These are phyloP conservation scores for Anorthoa munda DNA, from an alignment of 2,888 invertebrate species.

Conservation along the genomic window DNA sequence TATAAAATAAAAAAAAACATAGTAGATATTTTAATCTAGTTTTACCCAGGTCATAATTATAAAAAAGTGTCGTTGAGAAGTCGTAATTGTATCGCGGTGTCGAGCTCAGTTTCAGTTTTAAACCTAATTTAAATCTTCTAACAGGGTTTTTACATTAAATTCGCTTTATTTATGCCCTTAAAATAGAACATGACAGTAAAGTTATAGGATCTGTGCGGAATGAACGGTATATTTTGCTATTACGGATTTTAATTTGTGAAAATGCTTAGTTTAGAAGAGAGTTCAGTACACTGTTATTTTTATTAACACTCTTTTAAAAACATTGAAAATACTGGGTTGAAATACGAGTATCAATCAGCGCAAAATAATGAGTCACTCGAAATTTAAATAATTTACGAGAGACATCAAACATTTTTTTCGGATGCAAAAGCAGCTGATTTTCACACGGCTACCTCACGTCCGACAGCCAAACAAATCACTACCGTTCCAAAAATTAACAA, in stretches of 20 bases:
- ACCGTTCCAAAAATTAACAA: conserved; percentile 31
- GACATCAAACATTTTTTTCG: neutral
- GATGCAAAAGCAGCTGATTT: neutral
- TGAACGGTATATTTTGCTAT: neutral
- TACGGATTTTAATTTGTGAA: neutral
- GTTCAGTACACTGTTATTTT: neutral
- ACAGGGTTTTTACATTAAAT: conserved; percentile 48
- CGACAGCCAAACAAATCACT: conserved; percentile 6
- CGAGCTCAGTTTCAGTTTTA: conserved; percentile 55
- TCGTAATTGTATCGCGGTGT: conserved; percentile 59
- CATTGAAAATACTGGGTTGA: neutral
- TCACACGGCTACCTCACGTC: conserved; percentile 12
- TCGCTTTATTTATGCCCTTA: conserved; percentile 39
- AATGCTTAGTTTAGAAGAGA: neutral
- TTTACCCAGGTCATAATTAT: conserved; percentile 52
- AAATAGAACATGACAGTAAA: conserved; percentile 21
- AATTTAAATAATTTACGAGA: neutral
- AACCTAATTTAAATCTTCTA: conserved; percentile 58
- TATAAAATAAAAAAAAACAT: conserved; percentile 27
- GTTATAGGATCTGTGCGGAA: conserved; percentile 23
- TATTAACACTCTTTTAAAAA: neutral
- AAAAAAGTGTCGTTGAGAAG: conserved; percentile 55
- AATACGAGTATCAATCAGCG: too few relatives aligned
- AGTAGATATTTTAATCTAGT: conserved; percentile 39
- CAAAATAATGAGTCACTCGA: neutral